Conservation (phyloP, 2,888 invertebrate species). For the Capitulum mitella region DNA sequence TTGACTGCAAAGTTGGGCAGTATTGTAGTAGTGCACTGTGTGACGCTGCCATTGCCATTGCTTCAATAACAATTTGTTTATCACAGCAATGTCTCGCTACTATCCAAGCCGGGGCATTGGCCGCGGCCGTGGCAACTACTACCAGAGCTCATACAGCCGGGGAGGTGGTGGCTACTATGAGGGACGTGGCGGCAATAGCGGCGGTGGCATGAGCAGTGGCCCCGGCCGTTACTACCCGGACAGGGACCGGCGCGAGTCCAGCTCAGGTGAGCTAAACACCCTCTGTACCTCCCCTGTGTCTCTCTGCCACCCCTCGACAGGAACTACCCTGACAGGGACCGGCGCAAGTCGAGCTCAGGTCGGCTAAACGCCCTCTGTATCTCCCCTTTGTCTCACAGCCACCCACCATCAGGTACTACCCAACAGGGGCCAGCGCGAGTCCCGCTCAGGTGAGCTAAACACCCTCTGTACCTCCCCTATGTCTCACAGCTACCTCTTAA, state of each 20-base stretch:
- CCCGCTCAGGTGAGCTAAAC: background rate
- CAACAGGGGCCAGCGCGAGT: background rate
- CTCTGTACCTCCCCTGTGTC: too few species aligned
- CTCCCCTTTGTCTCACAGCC: too few species aligned
- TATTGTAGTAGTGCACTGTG: too few species aligned
- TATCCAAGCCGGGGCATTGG: background rate
- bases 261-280: background rate
- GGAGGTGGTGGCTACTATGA: background rate
- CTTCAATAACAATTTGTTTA: too few species aligned
- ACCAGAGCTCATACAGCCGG: background rate
- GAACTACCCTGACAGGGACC: background rate
- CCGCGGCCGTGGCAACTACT: background rate
- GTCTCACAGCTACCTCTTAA: too few species aligned
- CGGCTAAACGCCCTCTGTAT: too few species aligned
- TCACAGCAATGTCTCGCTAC: constrained; percentile 8
- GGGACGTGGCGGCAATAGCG: background rate
- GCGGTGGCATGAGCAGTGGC: background rate
- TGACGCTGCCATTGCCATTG: too few species aligned
- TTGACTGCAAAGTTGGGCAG: too few species aligned
- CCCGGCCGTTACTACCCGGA: background rate
- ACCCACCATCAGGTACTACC: background rate
- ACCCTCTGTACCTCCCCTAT: too few species aligned
- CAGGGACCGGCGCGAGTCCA: background rate
- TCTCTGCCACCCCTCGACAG: too few species aligned
- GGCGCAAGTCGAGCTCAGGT: background rate